These are phyloP conservation scores for Phymatocera aterrima DNA, from an alignment of 2,888 invertebrate genomes.

Conservation along the genomic window DNA sequence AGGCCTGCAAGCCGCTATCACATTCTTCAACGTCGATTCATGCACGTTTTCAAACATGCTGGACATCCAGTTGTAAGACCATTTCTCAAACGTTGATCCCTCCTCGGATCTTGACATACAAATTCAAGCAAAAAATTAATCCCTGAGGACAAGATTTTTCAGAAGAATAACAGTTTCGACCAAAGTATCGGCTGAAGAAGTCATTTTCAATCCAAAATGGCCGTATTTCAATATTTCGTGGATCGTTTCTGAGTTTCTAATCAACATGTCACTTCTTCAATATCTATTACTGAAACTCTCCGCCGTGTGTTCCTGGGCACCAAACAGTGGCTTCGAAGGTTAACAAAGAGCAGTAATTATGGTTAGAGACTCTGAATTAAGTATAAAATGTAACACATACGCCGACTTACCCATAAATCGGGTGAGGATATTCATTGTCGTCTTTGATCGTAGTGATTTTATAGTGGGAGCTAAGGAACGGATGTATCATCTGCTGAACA, in stretches of 20 bases:
- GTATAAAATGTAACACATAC: not conserved
- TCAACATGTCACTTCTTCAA: no score
- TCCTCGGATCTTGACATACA: slow-evolving; percentile 79
- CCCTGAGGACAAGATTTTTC: not conserved
- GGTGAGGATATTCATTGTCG: slow-evolving; percentile 66
- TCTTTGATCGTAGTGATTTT: slow-evolving; percentile 60
- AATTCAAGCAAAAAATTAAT: slow-evolving; percentile 61
- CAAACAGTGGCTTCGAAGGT: no score
- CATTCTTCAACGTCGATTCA: slow-evolving; percentile 78
- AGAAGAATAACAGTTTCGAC: not conserved
- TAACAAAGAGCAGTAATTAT: no score
- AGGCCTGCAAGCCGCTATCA: slow-evolving; percentile 84
- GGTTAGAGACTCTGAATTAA: not conserved
- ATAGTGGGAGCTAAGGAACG: slow-evolving; percentile 82
- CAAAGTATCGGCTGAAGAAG: no score
- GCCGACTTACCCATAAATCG: slow-evolving; percentile 71
- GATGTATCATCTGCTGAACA: slow-evolving; percentile 86
- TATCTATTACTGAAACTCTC: no score
- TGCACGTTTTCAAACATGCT: slow-evolving; percentile 81
- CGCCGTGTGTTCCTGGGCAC: no score
- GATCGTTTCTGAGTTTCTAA: no score
- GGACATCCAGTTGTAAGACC: slow-evolving; percentile 88
- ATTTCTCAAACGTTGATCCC: slow-evolving; percentile 83
- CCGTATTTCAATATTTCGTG: no score
- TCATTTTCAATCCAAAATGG: no score